Base-by-base conservation (phyloP, 2,888 invertebrate genomes). In the Gnatocerus cornutus region DNA sequence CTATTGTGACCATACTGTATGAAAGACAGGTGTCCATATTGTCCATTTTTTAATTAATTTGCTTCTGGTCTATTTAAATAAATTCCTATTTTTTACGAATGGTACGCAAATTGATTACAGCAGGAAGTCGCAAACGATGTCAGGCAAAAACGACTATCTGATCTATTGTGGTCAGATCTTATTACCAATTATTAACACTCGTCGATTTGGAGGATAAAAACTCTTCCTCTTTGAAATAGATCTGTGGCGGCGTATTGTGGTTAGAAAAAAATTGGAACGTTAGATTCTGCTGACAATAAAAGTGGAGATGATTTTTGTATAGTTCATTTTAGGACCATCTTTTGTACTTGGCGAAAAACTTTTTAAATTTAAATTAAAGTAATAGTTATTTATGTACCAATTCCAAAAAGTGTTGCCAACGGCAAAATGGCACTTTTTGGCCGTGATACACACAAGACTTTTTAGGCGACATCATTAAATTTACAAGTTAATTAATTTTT, bases 11-110 rank as follows among this genome's bases (percentile, higher is more conserved):
- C 48, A 61, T 61, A 61, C 61, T 9, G 61, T 61, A 61, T 50
- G 39, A 61, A 61, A 10, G 61, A 61, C 61, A 61, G 61, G 61
- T 61, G 61, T 61, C 61, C 61, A 37, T 50, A 37, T 50, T 41
- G 46, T 16, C 7, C 50, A 58, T 58, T 29, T n/a, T 43, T 12
- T 9, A 61, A 61, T 50, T 61, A 48, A 61, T 50, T 61, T 37
- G n/a, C 29, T 14, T 14, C 48, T 8, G 2, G 6, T 10, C 8
- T 10, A 41, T 56, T 41, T 16, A 56, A 41, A 56, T 56, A 12
- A 39, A 14, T 56, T 39, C 21, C 4, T 21, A 21, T 56, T 56
- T 58, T 46, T 10, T 16, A 46, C 6, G 3, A 16, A 6, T 14
- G 13, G 16, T 33, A 27, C 46, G 12, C 12, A 21, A 52, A 52